Evolutionary conservation across 2,113 vertebrate genomes (phyloP), one percentile per base, ranked within the genome.

Genomic region (Osmerus mordax): DNA sequence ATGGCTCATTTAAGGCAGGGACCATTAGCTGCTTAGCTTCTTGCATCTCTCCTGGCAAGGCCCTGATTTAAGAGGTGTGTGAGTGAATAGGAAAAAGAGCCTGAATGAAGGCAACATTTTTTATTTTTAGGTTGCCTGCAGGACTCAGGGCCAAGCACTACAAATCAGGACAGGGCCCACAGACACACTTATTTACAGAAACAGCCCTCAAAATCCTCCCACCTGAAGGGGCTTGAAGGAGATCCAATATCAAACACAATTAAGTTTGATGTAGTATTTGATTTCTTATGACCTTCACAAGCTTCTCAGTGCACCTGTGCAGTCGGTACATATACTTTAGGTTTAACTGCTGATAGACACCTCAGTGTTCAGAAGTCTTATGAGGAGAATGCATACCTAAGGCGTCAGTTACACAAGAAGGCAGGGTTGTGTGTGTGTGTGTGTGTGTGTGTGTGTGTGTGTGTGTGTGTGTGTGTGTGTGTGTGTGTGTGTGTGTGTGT

Each of bases 401-500:
- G 16, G 8, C 2, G 16, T 19, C 58, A 19, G 11, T 16, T 52
- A 21, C 12, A 60, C 64, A 15, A 60, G 36, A 65, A 65, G 16
- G 41, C 29, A 69, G 64, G 51, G 62, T n/a, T 41, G 58, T 53
- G 52, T 25, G 23, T 65, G 18, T 8, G 64, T 59, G 56, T n/a
- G 56, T 4, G 56, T 4, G 56, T 59, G 56, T 3, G 56, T 59
- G 5, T 8, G 18, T 59, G 53, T 59, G 56, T 4, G n/a, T 53
- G 13, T 58, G 56, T 59, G 5, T 8, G 18, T 59, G 53, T 59
- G 56, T n/a, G 56, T 59, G 4, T 59, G 56, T 59, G 56, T 51
- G 41, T 28, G 25, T 32, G 47, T 64, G 59, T 65, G 23, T 23
- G 36, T 36, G 52, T 36, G 71, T 56, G 29, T 55, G n/a, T 53